These are phyloP conservation scores for Coluber constrictor DNA, from an alignment of 2,797 vertebrate genomes.

Conservation along the genomic window DNA sequence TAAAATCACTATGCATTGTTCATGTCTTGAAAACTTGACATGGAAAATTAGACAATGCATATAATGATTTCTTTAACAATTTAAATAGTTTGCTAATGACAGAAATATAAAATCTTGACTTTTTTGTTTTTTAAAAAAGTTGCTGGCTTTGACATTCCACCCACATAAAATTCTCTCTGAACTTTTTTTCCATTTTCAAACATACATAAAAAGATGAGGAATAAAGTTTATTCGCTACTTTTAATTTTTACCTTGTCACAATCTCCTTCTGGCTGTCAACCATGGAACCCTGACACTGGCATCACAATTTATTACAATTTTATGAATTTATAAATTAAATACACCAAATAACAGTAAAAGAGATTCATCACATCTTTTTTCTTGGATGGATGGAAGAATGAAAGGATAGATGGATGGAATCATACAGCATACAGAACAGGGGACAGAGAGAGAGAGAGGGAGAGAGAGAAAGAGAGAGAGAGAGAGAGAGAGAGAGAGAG, in stretches of 20 bases:
- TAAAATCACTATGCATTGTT: constrained; percentile 34
- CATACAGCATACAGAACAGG: background rate
- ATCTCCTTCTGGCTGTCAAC: constrained; percentile 1
- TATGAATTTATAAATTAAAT: constrained; percentile 10
- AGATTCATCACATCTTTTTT: background rate
- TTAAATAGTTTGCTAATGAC: constrained; percentile 37
- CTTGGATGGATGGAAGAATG: background rate
- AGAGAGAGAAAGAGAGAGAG: no score
- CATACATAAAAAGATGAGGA: constrained; percentile 25
- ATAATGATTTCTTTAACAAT: constrained; percentile 35
- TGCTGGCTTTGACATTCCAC: background rate
- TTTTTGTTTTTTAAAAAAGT: constrained; percentile 18
- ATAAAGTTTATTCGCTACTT: constrained; percentile 2
- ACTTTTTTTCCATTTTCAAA: background rate
- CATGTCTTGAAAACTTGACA: constrained; percentile 51
- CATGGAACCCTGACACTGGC: background rate
- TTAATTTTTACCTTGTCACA: background rate
- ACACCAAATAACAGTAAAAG: background rate
- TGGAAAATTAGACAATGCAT: constrained; percentile 4
- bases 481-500: no score
- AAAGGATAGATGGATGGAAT: background rate
- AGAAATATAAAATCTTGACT: background rate
- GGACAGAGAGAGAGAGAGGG: no score
- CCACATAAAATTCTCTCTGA: background rate
- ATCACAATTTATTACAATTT: constrained; percentile 34